These are phyloP conservation scores for Noctua pronuba DNA, from an alignment of 2,888 invertebrate species.

Conservation along the genomic window DNA sequence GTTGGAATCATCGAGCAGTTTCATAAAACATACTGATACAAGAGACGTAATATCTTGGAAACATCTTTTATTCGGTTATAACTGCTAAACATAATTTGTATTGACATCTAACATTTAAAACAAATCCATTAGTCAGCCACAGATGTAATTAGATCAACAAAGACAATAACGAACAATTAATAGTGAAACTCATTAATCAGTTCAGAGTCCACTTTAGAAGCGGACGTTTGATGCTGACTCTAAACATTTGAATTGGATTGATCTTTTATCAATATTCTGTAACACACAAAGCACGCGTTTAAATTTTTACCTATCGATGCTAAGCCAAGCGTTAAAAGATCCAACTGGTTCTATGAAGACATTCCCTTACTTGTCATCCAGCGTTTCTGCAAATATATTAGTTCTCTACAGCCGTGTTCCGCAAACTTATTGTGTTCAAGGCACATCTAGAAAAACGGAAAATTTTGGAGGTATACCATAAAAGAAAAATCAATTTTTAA, in stretches of 20 bases:
- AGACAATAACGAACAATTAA: slow-evolving; percentile 68
- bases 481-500: no score
- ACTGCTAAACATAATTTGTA: slow-evolving; percentile 23
- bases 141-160: slow-evolving; percentile 57
- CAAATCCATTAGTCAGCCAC: slow-evolving; percentile 38
- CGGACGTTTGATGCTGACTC: slow-evolving; percentile 37
- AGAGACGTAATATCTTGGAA: neutral
- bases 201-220: slow-evolving; percentile 59
- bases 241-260: slow-evolving; percentile 40
- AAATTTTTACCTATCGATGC: no score
- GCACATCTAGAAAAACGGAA: no score
- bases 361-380: no score
- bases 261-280: slow-evolving; percentile 34
- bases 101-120: slow-evolving; percentile 34
- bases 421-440: no score
- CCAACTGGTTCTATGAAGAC: neutral
- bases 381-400: no score
- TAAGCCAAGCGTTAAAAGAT: no score
- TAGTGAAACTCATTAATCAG: slow-evolving; percentile 64
- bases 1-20: neutral
- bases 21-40: neutral
- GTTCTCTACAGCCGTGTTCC: no score
- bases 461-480: no score
- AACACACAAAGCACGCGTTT: no score
- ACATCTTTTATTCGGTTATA: slow-evolving; percentile 30